Conservation (phyloP, 2,888 invertebrate species). For the Nomada hirtipes region DNA sequence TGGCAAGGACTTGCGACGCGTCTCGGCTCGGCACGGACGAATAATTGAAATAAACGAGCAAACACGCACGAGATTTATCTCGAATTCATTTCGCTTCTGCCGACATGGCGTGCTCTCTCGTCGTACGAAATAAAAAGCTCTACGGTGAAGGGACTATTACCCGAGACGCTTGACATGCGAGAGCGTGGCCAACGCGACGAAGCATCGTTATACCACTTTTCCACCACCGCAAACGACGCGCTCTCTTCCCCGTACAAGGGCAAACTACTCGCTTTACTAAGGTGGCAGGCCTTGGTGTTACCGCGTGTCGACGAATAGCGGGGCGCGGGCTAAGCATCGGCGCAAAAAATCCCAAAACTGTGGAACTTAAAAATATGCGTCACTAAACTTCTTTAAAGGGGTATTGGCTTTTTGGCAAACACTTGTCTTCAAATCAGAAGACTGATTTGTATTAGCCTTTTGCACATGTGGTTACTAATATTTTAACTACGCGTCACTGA, state of each 20-base stretch:
- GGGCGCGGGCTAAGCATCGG: not conserved
- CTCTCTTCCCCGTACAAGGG: constrained; percentile 36
- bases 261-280: constrained; percentile 46
- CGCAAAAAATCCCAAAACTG: not conserved
- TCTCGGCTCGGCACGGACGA: not conserved
- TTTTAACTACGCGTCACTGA: too few species aligned
- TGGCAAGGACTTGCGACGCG: too few species aligned
- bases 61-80: not conserved
- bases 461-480: too few species aligned
- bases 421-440: too few species aligned
- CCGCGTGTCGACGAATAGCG: constrained; percentile 33
- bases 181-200: not conserved
- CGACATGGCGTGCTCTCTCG: too few species aligned
- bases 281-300: constrained; percentile 47
- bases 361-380: constrained; percentile 59
- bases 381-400: constrained; percentile 72
- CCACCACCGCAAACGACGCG: not conserved
- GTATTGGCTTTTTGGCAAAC: too few species aligned
- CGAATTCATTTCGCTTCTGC: not conserved
- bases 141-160: constrained; percentile 23
- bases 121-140: not conserved
- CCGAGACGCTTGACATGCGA: constrained; percentile 6
- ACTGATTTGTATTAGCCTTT: too few species aligned
- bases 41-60: constrained; percentile 13
- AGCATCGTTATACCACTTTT: constrained; percentile 7